Percentiles rank a stretch among this genome's conserved stretches.
Conservation (phyloP, 2,888 invertebrate genomes). For the Phorcus lineatus region DNA sequence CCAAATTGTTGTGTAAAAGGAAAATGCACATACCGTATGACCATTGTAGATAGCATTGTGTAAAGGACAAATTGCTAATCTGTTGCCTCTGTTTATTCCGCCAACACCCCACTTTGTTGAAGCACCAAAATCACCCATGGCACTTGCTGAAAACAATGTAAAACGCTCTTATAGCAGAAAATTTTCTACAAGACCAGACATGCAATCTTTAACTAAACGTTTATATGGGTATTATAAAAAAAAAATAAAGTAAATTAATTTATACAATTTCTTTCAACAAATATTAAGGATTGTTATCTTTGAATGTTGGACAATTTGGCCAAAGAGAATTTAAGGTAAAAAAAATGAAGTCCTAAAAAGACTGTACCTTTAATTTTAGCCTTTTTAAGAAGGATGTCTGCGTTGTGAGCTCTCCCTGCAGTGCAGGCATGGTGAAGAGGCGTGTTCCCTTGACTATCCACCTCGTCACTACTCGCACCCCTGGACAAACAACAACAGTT, state of each 20-base stretch:
- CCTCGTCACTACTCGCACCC: conserved; percentile 70
- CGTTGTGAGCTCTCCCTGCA: conserved; percentile 74
- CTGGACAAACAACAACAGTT: conserved; percentile 48
- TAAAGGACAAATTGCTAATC: conserved; percentile 74
- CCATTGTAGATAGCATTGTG: conserved; percentile 75
- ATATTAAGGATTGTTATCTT: too few relatives aligned
- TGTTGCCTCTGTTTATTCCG: conserved; percentile 73
- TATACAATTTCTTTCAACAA: too few relatives aligned
- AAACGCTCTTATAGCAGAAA: too few relatives aligned
- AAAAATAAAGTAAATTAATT: too few relatives aligned
- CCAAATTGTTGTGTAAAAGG: neutral
- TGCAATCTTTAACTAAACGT: too few relatives aligned
- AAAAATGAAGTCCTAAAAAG: too few relatives aligned
- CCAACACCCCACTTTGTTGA: conserved; percentile 72
- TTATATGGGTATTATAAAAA: too few relatives aligned
- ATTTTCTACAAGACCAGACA: too few relatives aligned
- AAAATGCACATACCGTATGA: conserved; percentile 67
- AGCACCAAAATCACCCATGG: conserved; percentile 25
- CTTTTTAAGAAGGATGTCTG: conserved; percentile 72
- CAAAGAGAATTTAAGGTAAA: too few relatives aligned
- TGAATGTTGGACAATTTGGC: too few relatives aligned
- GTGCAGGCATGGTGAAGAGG: conserved; percentile 75
- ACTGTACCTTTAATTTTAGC: conserved; percentile 63
- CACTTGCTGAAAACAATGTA: conserved; percentile 24
- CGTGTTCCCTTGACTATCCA: conserved; percentile 74